phyloP scores from a whole-genome alignment of 2,797 vertebrate genomes.

The Crypturellus tataupa region DNA sequence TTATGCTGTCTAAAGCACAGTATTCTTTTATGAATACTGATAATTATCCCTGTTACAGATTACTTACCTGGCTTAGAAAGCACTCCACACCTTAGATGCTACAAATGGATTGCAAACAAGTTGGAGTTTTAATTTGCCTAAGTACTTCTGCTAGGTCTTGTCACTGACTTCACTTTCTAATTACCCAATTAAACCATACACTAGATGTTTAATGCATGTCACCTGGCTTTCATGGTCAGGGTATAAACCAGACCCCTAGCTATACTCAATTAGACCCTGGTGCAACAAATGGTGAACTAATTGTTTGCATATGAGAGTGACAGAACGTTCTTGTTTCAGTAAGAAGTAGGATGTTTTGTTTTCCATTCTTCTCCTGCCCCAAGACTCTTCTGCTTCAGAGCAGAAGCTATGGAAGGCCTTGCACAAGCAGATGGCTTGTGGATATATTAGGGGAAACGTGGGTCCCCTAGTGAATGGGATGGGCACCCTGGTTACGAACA shows the following conservation, averaged over 20 bases:
- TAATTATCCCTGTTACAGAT: not conserved
- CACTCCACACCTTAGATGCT: not conserved
- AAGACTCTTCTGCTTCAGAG: not conserved
- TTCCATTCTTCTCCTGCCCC: not conserved
- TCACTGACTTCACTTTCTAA: not conserved
- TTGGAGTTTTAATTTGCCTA: not conserved
- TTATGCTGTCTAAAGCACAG: not conserved
- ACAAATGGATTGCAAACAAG: fast-evolving
- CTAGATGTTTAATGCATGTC: not conserved
- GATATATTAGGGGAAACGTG: too few relatives aligned
- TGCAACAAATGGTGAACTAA: not conserved
- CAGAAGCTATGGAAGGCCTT: not conserved
- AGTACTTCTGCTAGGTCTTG: not conserved
- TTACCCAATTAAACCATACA: not conserved
- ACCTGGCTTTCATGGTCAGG: not conserved
- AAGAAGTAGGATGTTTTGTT: not conserved
- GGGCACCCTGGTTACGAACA: too few relatives aligned
- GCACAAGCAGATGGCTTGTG: not conserved
- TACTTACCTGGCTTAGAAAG: not conserved
- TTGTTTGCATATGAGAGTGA: not conserved
- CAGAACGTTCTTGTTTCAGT: not conserved
- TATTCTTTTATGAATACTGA: not conserved
- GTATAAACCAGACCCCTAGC: not conserved
- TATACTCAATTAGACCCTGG: not conserved
- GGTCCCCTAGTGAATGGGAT: too few relatives aligned